These are phyloP conservation scores for Fissipunctia ypsillon DNA, from an alignment of 2,888 invertebrate genomes.

Conservation along the genomic window DNA sequence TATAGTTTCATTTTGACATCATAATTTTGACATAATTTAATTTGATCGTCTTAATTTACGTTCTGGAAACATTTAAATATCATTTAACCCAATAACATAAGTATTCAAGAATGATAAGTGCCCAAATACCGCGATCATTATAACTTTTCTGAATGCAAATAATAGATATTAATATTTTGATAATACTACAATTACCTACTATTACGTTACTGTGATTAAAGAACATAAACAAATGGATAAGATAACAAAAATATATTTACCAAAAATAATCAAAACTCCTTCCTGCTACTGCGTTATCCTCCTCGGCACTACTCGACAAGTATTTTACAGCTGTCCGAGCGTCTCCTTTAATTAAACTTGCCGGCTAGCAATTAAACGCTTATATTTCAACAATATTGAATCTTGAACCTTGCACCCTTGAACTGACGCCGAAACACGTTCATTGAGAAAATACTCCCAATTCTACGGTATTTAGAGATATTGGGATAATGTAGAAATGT, in stretches of 20 bases:
- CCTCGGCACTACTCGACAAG: constrained; percentile 44
- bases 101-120: not conserved
- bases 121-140: too few species aligned
- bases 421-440: constrained; percentile 15
- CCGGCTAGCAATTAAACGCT: constrained; percentile 65
- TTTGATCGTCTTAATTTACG: not conserved
- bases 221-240: too few species aligned
- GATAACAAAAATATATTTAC: not conserved
- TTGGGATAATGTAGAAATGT: not conserved
- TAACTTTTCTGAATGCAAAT: not conserved
- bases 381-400: constrained; percentile 62
- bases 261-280: not conserved
- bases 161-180: not conserved
- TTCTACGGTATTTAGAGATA: constrained; percentile 3
- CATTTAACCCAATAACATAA: not conserved
- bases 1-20: not conserved
- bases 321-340: constrained; percentile 70
- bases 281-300: constrained; percentile 35
- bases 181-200: not conserved
- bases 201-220: not conserved
- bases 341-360: constrained; percentile 68
- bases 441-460: not conserved
- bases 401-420: constrained; percentile 34
- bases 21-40: not conserved
- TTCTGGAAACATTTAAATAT: not conserved